Percentiles rank a stretch among this genome's conserved stretches.
phyloP scores from a whole-genome alignment of 2,797 vertebrate species.

The Notoglanidium macrostoma region DNA sequence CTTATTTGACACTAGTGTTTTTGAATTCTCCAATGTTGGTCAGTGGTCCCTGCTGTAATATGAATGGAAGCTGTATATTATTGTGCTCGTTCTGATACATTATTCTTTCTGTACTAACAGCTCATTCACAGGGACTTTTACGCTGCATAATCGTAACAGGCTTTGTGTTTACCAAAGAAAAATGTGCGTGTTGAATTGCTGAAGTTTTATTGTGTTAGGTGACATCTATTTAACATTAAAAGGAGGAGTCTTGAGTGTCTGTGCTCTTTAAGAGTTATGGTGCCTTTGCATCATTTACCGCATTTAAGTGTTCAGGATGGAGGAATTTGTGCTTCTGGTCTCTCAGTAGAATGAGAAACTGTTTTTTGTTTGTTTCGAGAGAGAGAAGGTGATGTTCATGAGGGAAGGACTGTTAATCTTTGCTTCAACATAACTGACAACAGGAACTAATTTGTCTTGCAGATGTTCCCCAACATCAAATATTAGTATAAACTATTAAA shows the following conservation, averaged over 20 bases:
- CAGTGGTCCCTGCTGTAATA: background rate
- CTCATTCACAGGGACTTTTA: background rate
- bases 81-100: background rate
- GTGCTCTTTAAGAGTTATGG: background rate
- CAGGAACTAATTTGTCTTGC: background rate
- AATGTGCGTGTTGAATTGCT: background rate
- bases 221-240: background rate
- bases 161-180: background rate
- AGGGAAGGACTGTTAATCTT: background rate
- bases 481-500: background rate
- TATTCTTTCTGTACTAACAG: background rate
- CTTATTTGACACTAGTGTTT: background rate
- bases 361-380: background rate
- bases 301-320: background rate
- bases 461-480: background rate
- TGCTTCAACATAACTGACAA: background rate
- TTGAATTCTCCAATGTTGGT: no score
- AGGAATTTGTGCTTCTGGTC: background rate
- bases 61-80: background rate
- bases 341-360: background rate
- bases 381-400: background rate
- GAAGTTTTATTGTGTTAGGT: background rate
- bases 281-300: background rate
- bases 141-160: no score
- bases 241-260: background rate